Evolutionary conservation across 2,113 vertebrate species (phyloP), one percentile per base, ranked within the genome.

Genomic region (Hydrolagus affinis): DNA sequence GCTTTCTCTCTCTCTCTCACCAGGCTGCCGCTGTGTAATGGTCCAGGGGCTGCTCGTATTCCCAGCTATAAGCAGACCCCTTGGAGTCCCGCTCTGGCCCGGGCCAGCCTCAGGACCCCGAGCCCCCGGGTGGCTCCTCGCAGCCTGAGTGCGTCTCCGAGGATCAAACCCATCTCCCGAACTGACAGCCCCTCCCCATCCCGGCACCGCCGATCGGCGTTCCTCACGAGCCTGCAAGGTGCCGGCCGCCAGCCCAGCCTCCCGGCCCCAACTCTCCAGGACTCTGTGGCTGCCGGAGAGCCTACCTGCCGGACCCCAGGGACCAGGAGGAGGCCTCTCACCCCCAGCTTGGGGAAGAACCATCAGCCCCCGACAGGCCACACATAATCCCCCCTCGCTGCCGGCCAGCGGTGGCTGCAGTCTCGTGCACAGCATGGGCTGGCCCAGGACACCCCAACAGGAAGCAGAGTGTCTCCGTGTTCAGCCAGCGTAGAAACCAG

Each of bases 131-230:
- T 94, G 74, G 89, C 86, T 0, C 88, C 93, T 71, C 94, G 94
- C 89, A 94, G 94, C 87, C 90, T 95, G 88, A 95, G 94, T 87
- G 93, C 94, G 73, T 94, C 94, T 85, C 92, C 95, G 17, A 90
- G 92, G 89, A 93, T 93, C 90, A 94, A 92, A 86, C 91, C 93
- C 86, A 88, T 93, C 6, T 90, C 93, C 87, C 91, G 95, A 86
- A 95, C 90, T 77, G 95, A 95, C 90, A 98, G 95, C 85, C 95
- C 95, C 71, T 97, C 96, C 12, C 96, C 97, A 11, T 95, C 95
- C 85, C 93, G 94, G 70, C 93, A 93, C 77, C 91, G 88, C 64
- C 92, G 93, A 88, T 6, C 4, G 4, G 21, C 8, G 6, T 30
- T 56, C 4, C 62, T 19, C 77, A 25, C 15, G 0, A 3, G 23